Percentiles rank a stretch among this genome's conserved stretches.
These are phyloP conservation scores for Drosophila anceps DNA, from an alignment of 2,888 invertebrate species.

Conservation along the genomic window DNA sequence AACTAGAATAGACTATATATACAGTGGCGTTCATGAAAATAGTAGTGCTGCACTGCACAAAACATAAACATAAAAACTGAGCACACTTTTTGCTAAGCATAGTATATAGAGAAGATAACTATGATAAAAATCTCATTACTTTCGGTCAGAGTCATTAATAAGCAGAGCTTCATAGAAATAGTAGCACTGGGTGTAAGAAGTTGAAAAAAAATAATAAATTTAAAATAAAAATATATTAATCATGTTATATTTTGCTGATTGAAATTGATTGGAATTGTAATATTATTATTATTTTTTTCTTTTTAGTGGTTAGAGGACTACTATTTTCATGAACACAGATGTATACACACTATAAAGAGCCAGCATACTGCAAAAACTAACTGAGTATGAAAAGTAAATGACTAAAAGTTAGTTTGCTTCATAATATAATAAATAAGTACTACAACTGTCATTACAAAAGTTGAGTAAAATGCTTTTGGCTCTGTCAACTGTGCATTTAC, in stretches of 20 bases:
- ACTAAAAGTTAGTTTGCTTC: not conserved
- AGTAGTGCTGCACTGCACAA: not conserved
- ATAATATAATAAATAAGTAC: not conserved
- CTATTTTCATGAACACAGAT: too few relatives aligned
- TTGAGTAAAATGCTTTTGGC: too few relatives aligned
- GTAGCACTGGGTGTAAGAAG: not conserved
- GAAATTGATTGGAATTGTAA: too few relatives aligned
- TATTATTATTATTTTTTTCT: too few relatives aligned
- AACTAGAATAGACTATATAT: not conserved
- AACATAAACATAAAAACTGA: not conserved
- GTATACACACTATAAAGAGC: not conserved
- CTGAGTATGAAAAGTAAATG: not conserved
- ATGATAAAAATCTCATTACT: not conserved
- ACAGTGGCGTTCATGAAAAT: not conserved
- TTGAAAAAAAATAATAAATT: not conserved
- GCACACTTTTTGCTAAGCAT: not conserved
- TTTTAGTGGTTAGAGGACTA: too few relatives aligned
- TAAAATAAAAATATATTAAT: too few relatives aligned
- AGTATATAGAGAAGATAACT: not conserved
- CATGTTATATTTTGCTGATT: too few relatives aligned
- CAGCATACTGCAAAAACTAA: not conserved
- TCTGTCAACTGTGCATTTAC: not conserved
- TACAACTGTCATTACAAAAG: not conserved
- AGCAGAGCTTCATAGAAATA: not conserved
- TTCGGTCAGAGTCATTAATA: not conserved